Evolutionary conservation across 2,797 vertebrate genomes (phyloP), one percentile per base, ranked within the genome.

Genomic region (Cyclopterus lumpus): DNA sequence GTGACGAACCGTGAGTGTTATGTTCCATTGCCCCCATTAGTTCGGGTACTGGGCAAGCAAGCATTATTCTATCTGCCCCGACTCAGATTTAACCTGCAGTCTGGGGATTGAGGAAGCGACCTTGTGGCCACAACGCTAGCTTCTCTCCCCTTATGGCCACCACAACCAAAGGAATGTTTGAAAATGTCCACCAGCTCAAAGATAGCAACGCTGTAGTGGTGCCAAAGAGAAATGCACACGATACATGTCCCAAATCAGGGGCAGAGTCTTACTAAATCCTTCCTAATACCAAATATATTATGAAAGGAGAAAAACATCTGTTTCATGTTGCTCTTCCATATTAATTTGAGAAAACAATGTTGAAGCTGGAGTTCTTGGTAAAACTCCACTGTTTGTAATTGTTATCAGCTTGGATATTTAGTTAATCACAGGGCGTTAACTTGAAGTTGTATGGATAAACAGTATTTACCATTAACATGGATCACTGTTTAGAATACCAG

Each of bases 201-300:
- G 22, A 22, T 22, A 22, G 22, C 22, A 22, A 22, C 22, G 22
- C 22, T 22, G 22, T 22, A 22, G 22, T 22, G 22, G 22, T 22
- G 22, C 22, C 22, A 22, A 22, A 22, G 22, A 76, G 22, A 53
- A 5, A n/a, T 6, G 4, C 16, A 46, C 58, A 66, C 14, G 36
- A 73, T 6, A 16, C 11, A 11, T 22, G 55, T 46, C 46, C 48
- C 12, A 44, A 10, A 38, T n/a, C 28, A 66, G n/a, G 2, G 26
- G 14, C 14, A 32, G 24, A 34, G 34, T 49, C 54, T 40, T 61
- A 5, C 20, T 62, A 10, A 64, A 60, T 36, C 60, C 38, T 66
- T 81, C 36, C 18, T 40, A 14, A 73, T 3, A 70, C 9, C 16
- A 69, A 67, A 76, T 15, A 72, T 11, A 57, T 3, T 9, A 42